Conservation (phyloP, 2,113 vertebrate species). For the Heterocephalus glaber region DNA sequence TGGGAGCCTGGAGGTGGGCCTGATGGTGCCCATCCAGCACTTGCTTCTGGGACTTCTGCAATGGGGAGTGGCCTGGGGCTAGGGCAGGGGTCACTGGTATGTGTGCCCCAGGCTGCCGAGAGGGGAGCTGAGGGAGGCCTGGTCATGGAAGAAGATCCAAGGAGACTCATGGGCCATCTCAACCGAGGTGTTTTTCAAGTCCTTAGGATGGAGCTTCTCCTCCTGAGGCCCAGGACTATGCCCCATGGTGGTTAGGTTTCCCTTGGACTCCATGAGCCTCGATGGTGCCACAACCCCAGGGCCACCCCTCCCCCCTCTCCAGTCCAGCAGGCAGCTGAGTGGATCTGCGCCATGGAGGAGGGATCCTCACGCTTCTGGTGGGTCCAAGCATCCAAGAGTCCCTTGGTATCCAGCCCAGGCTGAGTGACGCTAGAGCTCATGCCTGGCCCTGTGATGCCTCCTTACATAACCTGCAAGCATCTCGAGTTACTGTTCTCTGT, state of each 20-base stretch:
- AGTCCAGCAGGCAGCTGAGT: background rate
- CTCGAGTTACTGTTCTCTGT: fast-evolving
- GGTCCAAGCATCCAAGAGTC: background rate
- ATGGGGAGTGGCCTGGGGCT: background rate
- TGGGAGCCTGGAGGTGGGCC: background rate
- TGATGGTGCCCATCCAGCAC: background rate
- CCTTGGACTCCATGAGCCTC: background rate
- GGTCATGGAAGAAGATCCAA: background rate
- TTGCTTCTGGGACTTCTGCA: background rate
- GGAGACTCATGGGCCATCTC: background rate
- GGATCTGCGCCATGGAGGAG: background rate
- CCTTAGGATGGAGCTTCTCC: too few species aligned
- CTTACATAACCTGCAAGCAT: too few species aligned
- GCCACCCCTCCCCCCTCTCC: too few species aligned
- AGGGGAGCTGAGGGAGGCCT: too few species aligned
- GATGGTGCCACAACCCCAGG: background rate
- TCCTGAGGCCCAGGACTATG: background rate
- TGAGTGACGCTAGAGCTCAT: background rate
- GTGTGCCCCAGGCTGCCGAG: background rate
- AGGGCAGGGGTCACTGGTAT: background rate
- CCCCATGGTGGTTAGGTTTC: background rate
- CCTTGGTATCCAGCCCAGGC: background rate
- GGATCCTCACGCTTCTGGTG: background rate
- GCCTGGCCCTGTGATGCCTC: background rate
- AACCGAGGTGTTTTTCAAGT: background rate